Percentiles rank a stretch among this genome's conserved stretches.
Conservation (phyloP, 2,888 invertebrate species). For the Prostheceraeus crozeri region DNA sequence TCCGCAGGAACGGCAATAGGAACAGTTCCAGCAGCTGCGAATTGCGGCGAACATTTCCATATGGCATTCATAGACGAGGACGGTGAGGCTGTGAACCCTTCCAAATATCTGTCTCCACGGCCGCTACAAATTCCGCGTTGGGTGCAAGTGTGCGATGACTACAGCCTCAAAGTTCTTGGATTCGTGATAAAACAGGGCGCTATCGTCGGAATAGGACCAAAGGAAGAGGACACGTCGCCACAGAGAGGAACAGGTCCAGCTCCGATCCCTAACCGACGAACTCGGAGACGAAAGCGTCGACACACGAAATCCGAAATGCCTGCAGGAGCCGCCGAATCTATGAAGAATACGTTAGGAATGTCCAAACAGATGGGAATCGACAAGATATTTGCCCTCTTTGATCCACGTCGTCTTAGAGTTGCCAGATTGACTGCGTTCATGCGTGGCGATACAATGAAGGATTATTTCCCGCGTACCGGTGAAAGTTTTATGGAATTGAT, state of each 20-base stretch:
- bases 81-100: slow-evolving; percentile 41
- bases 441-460: too few species aligned
- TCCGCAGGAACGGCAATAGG: slow-evolving; percentile 44
- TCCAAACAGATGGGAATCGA: not conserved
- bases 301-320: too few species aligned
- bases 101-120: slow-evolving; percentile 42
- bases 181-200: slow-evolving; percentile 41
- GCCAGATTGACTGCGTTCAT: too few species aligned
- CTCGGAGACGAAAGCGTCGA: too few species aligned
- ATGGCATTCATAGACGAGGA: slow-evolving; percentile 42
- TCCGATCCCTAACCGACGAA: too few species aligned
- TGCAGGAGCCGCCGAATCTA: not conserved
- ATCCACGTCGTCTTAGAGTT: too few species aligned
- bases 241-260: slow-evolving; percentile 35
- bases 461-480: too few species aligned
- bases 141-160: slow-evolving; percentile 45
- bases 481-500: too few species aligned
- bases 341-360: not conserved
- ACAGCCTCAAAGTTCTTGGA: slow-evolving; percentile 43
- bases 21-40: slow-evolving; percentile 39
- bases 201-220: slow-evolving; percentile 43
- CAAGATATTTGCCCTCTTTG: too few species aligned
- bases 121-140: slow-evolving; percentile 42
- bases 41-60: slow-evolving; percentile 44
- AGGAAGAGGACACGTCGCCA: slow-evolving; percentile 42